Conservation (phyloP, 2,797 vertebrate species). For the Hippocampus kuda region DNA sequence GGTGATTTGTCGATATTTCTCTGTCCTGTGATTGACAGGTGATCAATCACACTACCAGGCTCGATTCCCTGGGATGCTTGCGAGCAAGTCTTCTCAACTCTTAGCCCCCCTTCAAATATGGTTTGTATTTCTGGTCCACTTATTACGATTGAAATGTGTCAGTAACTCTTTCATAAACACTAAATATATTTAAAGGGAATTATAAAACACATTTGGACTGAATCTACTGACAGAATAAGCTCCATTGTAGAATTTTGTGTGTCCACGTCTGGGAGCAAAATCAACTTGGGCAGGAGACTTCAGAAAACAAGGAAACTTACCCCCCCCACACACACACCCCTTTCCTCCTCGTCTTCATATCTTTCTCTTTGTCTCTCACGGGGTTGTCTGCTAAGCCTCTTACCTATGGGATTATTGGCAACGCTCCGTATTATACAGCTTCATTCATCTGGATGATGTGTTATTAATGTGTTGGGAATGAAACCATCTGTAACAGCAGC, state of each 20-base stretch:
- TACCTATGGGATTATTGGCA: constrained; percentile 64
- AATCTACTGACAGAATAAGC: neutral
- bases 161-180: neutral
- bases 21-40: neutral
- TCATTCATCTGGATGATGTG: constrained; percentile 64
- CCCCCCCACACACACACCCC: constrained; percentile 1
- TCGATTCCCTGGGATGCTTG: neutral
- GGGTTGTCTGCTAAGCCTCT: constrained; percentile 59
- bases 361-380: constrained; percentile 27
- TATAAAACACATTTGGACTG: neutral
- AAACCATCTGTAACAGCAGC: constrained; percentile 52
- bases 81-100: neutral
- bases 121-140: neutral
- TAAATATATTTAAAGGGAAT: neutral
- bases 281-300: constrained; percentile 34
- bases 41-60: neutral
- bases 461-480: constrained; percentile 60
- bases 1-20: neutral
- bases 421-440: constrained; percentile 58
- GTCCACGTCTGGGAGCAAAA: constrained; percentile 15
- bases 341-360: constrained; percentile 11
- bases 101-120: neutral
- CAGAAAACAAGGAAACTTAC: constrained; percentile 39
- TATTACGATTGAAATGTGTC: neutral
- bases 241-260: constrained; percentile 4